Conservation (phyloP, 1,140 invertebrate genomes). For the Macrotrachela quadricornifera region DNA sequence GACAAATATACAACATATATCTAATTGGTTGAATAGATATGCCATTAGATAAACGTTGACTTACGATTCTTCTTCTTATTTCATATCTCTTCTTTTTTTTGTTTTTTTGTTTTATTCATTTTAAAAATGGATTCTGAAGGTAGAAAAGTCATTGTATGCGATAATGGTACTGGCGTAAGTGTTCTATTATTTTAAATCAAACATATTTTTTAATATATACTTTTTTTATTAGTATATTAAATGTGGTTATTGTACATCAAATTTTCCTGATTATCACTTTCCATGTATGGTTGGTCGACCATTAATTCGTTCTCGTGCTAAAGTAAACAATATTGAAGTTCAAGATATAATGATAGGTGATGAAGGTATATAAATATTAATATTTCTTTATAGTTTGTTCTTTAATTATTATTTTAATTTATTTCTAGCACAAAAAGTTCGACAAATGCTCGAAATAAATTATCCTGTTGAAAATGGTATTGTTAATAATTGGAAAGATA, state of each 20-base stretch:
- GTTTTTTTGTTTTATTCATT: too few species aligned
- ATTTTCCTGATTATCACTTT: slow-evolving; percentile 95
- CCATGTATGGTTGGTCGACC: slow-evolving; percentile 94
- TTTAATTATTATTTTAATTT: too few species aligned
- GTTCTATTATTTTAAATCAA: not conserved
- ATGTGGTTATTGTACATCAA: slow-evolving; percentile 93
- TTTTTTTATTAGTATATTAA: slow-evolving; percentile 68
- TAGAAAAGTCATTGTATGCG: slow-evolving; percentile 88
- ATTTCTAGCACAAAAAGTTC: slow-evolving; percentile 28
- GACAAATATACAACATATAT: too few species aligned
- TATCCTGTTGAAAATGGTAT: slow-evolving; percentile 99
- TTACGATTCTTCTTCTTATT: too few species aligned
- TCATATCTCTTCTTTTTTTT: too few species aligned
- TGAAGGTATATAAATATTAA: slow-evolving; percentile 49
- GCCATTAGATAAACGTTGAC: too few species aligned
- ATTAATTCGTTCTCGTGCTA: slow-evolving; percentile 83
- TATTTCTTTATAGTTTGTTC: too few species aligned
- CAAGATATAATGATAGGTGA: slow-evolving; percentile 33
- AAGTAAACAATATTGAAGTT: slow-evolving; percentile 94
- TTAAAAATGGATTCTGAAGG: slow-evolving; percentile 69
- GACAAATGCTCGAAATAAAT: slow-evolving; percentile 88
- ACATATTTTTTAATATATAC: not conserved
- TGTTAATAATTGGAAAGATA: slow-evolving; percentile 87
- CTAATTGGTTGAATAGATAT: too few species aligned
- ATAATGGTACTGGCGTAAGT: slow-evolving; percentile 91